Conservation (phyloP, 2,113 vertebrate genomes). For the Nothobranchius furzeri region DNA sequence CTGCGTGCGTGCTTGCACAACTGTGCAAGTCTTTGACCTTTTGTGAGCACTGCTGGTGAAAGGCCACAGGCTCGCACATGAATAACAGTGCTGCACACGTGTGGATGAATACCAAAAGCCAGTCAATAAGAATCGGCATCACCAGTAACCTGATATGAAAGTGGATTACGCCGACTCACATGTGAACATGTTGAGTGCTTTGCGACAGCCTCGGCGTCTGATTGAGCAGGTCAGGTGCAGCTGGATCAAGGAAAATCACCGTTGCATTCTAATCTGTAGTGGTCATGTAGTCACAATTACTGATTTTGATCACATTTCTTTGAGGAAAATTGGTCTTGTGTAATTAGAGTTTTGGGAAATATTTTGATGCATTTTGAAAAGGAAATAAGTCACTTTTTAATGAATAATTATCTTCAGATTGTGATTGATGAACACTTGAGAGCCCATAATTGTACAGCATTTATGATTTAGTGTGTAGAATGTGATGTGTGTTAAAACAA, state of each 20-base stretch:
- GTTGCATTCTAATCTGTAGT: constrained; percentile 1
- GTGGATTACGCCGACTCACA: constrained; percentile 6
- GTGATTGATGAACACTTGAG: constrained; percentile 1
- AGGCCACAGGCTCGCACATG: constrained; percentile 64
- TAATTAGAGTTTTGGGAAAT: not conserved
- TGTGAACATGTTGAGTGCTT: constrained; percentile 10
- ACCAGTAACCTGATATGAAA: constrained; percentile 51
- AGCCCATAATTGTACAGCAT: constrained; percentile 1
- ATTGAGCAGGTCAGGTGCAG: constrained; percentile 29
- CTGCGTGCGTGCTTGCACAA: constrained; percentile 1
- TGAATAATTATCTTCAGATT: not conserved
- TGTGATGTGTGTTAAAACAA: too few relatives aligned
- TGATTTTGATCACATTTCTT: not conserved
- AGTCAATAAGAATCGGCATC: constrained; percentile 42
- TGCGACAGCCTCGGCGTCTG: constrained; percentile 3
- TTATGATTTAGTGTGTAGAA: not conserved
- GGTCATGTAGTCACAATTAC: not conserved
- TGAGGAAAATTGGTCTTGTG: not conserved
- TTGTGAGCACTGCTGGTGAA: constrained; percentile 54
- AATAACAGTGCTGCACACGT: constrained; percentile 62
- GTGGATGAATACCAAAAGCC: constrained; percentile 49
- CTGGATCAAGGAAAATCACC: not conserved
- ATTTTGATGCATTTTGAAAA: not conserved
- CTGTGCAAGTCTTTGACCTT: constrained; percentile 53
- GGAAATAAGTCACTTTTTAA: not conserved